Conservation (phyloP, 2,888 invertebrate species). For the Kuschelorhynchus macadamiae region DNA sequence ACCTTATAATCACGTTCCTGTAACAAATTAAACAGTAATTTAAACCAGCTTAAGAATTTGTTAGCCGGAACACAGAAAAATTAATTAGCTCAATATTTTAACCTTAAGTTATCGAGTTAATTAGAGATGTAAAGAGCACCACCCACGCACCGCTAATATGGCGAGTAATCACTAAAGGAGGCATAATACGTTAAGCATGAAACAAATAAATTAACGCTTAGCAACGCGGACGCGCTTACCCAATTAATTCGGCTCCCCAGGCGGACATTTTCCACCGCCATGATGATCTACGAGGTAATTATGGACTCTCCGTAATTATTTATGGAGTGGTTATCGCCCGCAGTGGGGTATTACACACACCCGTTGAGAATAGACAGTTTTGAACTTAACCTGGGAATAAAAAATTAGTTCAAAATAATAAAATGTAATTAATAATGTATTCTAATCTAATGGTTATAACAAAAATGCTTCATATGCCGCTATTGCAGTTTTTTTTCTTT, state of each 20-base stretch:
- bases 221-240: conserved; percentile 47
- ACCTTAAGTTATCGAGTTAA: conserved; percentile 41
- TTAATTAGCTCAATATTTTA: conserved; percentile 41
- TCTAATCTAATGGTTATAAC: too few relatives aligned
- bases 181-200: conserved; percentile 41
- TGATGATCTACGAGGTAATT: conserved; percentile 49
- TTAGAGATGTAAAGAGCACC: conserved; percentile 37
- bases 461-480: too few relatives aligned
- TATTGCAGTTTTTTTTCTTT: too few relatives aligned
- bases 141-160: conserved; percentile 43
- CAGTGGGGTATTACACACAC: conserved; percentile 1
- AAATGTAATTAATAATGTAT: too few relatives aligned
- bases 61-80: conserved; percentile 8
- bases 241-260: conserved; percentile 45
- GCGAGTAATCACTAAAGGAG: conserved; percentile 42
- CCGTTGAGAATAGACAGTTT: background rate
- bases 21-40: too few relatives aligned
- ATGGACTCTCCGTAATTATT: conserved; percentile 41
- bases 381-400: too few relatives aligned
- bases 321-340: conserved; percentile 35
- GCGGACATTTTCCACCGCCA: conserved; percentile 45
- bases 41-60: too few relatives aligned
- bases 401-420: too few relatives aligned
- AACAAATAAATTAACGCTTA: conserved; percentile 46
- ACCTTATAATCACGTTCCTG: too few relatives aligned